These are phyloP conservation scores for Megaceryle maxima DNA, from an alignment of 2,113 vertebrate genomes.

Conservation along the genomic window DNA sequence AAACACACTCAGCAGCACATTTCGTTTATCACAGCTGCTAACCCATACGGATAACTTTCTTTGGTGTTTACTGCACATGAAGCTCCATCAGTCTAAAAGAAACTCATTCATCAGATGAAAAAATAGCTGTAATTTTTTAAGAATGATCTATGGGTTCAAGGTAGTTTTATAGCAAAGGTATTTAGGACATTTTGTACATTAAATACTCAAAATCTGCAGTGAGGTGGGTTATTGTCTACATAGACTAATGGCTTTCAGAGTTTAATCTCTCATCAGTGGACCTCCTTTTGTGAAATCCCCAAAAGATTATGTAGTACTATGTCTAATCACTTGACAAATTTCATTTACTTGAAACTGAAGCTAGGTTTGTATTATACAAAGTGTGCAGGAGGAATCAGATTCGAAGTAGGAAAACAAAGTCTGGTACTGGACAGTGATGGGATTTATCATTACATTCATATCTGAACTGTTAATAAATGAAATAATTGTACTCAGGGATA, in stretches of 20 bases:
- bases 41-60: background rate
- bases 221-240: conserved; percentile 28
- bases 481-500: background rate
- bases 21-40: background rate
- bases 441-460: background rate
- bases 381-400: background rate
- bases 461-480: background rate
- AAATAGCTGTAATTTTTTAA: background rate
- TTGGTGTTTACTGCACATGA: background rate
- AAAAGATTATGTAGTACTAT: conserved; percentile 36
- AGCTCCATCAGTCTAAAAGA: background rate
- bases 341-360: conserved; percentile 61
- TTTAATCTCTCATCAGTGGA: conserved; percentile 60
- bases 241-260: conserved; percentile 34
- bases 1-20: conserved; percentile 1
- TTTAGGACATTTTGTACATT: conserved; percentile 20
- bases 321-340: conserved; percentile 61
- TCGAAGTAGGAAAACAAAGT: conserved; percentile 24
- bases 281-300: conserved; percentile 50
- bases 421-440: background rate
- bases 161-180: background rate
- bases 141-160: background rate
- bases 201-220: background rate
- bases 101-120: background rate
- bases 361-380: conserved; percentile 8